Percentiles rank a stretch among this genome's conserved stretches.
These are phyloP conservation scores for Lathronympha strigana DNA, from an alignment of 2,888 invertebrate species.

Conservation along the genomic window DNA sequence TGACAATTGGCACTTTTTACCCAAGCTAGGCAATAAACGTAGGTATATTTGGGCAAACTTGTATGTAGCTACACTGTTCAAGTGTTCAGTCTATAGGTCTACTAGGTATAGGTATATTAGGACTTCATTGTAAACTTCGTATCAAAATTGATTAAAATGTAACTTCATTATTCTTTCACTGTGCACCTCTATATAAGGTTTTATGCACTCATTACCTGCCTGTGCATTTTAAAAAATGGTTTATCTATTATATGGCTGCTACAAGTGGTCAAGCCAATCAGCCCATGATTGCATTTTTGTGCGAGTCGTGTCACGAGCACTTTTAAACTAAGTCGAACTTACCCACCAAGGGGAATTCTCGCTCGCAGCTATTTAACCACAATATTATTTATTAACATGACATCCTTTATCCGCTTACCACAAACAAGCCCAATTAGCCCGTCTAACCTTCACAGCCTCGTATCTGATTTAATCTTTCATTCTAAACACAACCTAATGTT, in stretches of 20 bases:
- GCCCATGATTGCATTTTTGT: too few relatives aligned
- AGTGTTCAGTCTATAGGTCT: too few relatives aligned
- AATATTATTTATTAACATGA: constrained; percentile 37
- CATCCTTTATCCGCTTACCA: constrained; percentile 52
- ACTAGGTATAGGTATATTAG: too few relatives aligned
- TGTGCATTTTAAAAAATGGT: too few relatives aligned
- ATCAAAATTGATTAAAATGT: too few relatives aligned
- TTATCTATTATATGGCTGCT: too few relatives aligned
- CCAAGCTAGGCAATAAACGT: neutral
- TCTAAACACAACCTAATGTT: neutral
- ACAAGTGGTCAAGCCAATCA: neutral
- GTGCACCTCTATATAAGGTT: too few relatives aligned
- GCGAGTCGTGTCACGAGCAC: neutral
- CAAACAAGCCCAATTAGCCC: constrained; percentile 59
- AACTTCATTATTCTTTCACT: too few relatives aligned
- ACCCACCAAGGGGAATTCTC: neutral
- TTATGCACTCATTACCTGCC: too few relatives aligned
- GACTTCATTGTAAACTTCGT: too few relatives aligned
- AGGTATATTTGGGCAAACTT: too few relatives aligned
- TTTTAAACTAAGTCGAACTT: neutral
- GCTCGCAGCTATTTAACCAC: constrained; percentile 13
- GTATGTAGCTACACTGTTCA: too few relatives aligned
- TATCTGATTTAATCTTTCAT: neutral
- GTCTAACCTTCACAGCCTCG: neutral
- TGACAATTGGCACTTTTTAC: neutral